Conservation (phyloP, 2,888 invertebrate species). For the Mystacides longicornis region DNA sequence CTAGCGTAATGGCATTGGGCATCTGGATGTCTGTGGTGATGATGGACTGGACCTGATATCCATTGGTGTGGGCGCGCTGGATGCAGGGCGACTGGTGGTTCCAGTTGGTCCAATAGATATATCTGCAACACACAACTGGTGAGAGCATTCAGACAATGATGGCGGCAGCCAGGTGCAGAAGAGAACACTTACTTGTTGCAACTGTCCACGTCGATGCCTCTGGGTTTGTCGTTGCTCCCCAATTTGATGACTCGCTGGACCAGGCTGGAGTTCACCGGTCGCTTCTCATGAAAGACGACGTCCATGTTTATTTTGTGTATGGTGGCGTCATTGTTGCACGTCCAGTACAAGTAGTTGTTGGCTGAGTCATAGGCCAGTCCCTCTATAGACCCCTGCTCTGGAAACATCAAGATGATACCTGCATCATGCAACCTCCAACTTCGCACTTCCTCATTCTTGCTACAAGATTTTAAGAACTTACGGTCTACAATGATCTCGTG, state of each 20-base stretch:
- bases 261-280: conserved; percentile 27
- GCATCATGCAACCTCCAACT: too few relatives aligned
- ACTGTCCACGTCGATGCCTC: conserved; percentile 79
- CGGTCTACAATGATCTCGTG: conserved; percentile 63
- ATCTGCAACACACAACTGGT: conserved; percentile 34
- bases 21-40: conserved; percentile 74
- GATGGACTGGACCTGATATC: conserved; percentile 60
- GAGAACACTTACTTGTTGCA: conserved; percentile 50
- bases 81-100: conserved; percentile 72
- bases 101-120: conserved; percentile 89
- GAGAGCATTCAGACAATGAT: not conserved
- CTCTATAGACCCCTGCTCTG: conserved; percentile 79
- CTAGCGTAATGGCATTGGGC: conserved; percentile 78
- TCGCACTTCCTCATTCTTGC: too few relatives aligned
- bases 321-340: conserved; percentile 71
- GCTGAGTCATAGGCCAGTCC: conserved; percentile 72
- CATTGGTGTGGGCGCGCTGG: conserved; percentile 65
- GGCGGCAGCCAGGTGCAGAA: not conserved
- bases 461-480: conserved; percentile 34
- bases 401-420: not conserved
- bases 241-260: conserved; percentile 58
- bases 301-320: conserved; percentile 54
- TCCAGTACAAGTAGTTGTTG: conserved; percentile 73
- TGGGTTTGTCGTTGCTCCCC: conserved; percentile 64
- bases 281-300: conserved; percentile 29